These are phyloP conservation scores for Propsilocerus akamusi DNA, from an alignment of 1,140 invertebrate species.

Conservation along the genomic window DNA sequence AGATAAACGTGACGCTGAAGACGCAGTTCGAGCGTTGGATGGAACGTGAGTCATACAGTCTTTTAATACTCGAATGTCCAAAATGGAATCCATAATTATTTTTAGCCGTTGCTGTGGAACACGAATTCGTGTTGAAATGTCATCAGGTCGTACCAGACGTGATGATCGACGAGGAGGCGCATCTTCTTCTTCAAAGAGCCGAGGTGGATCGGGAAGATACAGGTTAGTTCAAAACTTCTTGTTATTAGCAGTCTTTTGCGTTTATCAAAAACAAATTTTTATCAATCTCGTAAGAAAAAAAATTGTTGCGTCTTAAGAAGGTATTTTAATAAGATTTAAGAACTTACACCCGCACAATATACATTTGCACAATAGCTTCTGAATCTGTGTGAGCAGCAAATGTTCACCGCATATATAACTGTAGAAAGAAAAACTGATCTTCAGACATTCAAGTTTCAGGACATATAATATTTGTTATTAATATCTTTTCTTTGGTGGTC, in stretches of 20 bases:
- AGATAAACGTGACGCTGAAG: conserved; percentile 91
- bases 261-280: background rate
- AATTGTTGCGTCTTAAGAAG: background rate
- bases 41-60: conserved; percentile 57
- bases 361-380: too few species aligned
- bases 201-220: conserved; percentile 25
- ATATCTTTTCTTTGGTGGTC: background rate
- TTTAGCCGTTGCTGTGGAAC: conserved; percentile 62
- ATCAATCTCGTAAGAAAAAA: background rate
- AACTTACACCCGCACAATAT: too few species aligned
- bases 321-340: background rate
- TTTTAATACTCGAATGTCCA: background rate
- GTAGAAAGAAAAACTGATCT: background rate
- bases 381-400: too few species aligned
- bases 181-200: conserved; percentile 24
- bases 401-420: background rate
- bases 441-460: background rate
- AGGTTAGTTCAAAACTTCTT: conserved; percentile 25
- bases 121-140: conserved; percentile 73
- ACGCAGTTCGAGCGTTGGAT: conserved; percentile 87
- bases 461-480: background rate
- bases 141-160: conserved; percentile 59
- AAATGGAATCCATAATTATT: conserved; percentile 9
- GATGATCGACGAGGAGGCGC: conserved; percentile 35
- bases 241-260: background rate